Percentiles rank a stretch among this genome's conserved stretches.
Conservation (phyloP, 1,140 invertebrate genomes). For the Neomicropteryx cornuta region DNA sequence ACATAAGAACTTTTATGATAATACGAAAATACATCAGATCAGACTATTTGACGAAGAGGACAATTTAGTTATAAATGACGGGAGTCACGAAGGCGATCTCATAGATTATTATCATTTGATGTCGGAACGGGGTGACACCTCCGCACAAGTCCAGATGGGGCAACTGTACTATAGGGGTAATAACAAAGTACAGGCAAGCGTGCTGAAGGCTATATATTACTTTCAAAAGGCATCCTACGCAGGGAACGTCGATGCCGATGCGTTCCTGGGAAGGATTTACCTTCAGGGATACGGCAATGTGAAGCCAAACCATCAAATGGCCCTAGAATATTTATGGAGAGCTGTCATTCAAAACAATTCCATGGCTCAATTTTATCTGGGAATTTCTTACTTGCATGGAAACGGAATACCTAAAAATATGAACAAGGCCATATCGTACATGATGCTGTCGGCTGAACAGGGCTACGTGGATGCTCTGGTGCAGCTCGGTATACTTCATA, state of each 20-base stretch:
- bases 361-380: conserved; percentile 92
- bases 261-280: conserved; percentile 97
- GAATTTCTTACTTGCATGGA: conserved; percentile 93
- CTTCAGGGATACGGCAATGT: conserved; percentile 91
- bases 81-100: conserved; percentile 86
- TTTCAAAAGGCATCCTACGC: conserved; percentile 91
- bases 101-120: conserved; percentile 96
- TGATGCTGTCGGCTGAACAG: conserved; percentile 78
- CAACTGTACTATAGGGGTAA: conserved; percentile 97
- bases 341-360: conserved; percentile 93
- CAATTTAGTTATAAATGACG: conserved; percentile 62
- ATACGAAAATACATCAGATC: conserved; percentile 82
- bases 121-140: conserved; percentile 96
- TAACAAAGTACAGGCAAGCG: conserved; percentile 84
- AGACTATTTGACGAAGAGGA: conserved; percentile 85
- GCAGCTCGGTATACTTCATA: conserved; percentile 82
- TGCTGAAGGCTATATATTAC: conserved; percentile 83
- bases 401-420: conserved; percentile 85
- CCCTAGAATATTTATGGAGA: conserved; percentile 80
- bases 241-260: conserved; percentile 91
- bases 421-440: conserved; percentile 84
- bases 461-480: conserved; percentile 98
- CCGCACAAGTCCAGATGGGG: conserved; percentile 91
- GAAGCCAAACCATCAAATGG: conserved; percentile 81
- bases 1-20: conserved; percentile 76